These are phyloP conservation scores for Phrixothrix hirtus DNA, from an alignment of 2,888 invertebrate genomes.

Conservation along the genomic window DNA sequence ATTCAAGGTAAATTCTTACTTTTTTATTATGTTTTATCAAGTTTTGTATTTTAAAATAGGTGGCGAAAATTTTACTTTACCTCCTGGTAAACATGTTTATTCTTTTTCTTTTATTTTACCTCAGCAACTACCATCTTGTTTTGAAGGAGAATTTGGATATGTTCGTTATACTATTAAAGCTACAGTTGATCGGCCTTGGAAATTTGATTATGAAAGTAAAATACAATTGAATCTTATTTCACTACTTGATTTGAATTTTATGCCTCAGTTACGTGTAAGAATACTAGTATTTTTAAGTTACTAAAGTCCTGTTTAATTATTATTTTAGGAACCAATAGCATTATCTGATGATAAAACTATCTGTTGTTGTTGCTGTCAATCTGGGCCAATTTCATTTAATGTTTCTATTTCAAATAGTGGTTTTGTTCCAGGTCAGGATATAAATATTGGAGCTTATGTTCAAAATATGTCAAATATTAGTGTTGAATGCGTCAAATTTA, in stretches of 20 bases:
- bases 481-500: slow-evolving; percentile 14
- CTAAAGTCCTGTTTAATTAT: not conserved
- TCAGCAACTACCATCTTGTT: slow-evolving; percentile 41
- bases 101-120: slow-evolving; percentile 43
- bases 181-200: slow-evolving; percentile 45
- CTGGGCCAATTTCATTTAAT: slow-evolving; percentile 12
- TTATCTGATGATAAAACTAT: slow-evolving; percentile 15
- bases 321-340: slow-evolving; percentile 1
- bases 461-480: slow-evolving; percentile 66
- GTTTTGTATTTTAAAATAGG: slow-evolving; percentile 26
- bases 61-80: slow-evolving; percentile 35
- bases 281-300: not conserved
- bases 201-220: slow-evolving; percentile 42
- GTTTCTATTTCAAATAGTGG: slow-evolving; percentile 56
- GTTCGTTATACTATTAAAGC: slow-evolving; percentile 42
- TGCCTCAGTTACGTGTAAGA: slow-evolving; percentile 17
- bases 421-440: slow-evolving; percentile 75
- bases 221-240: slow-evolving; percentile 39
- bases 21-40: not conserved
- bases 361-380: slow-evolving; percentile 17
- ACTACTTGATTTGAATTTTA: slow-evolving; percentile 39
- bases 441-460: slow-evolving; percentile 70
- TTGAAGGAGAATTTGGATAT: slow-evolving; percentile 37
- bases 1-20: not conserved
- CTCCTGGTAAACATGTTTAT: slow-evolving; percentile 43